phyloP scores from a whole-genome alignment of 2,888 invertebrate species.

The Drosophila recens region DNA sequence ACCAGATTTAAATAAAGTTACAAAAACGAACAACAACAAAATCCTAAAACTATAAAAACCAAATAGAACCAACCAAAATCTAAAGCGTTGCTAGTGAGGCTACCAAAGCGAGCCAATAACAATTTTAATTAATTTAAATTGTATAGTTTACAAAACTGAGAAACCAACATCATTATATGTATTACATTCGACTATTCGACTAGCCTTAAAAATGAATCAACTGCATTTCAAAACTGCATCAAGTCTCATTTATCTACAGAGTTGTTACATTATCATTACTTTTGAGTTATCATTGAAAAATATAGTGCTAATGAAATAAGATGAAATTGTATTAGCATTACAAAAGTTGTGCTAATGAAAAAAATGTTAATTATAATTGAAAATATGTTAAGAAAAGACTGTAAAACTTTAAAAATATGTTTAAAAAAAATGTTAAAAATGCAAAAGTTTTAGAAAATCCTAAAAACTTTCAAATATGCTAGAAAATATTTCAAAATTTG shows the following conservation, averaged over 20 bases:
- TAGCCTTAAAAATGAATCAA: constrained; percentile 37
- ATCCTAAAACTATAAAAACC: constrained; percentile 21
- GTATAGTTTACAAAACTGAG: constrained; percentile 45
- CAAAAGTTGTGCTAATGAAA: too few relatives aligned
- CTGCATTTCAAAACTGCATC: constrained; percentile 34
- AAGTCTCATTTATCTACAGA: neutral
- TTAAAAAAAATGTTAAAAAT: too few relatives aligned
- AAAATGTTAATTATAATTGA: too few relatives aligned
- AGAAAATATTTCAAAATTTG: too few relatives aligned
- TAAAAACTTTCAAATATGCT: too few relatives aligned
- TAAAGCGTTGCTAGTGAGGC: constrained; percentile 72
- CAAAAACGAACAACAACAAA: constrained; percentile 49
- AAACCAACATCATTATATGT: constrained; percentile 28
- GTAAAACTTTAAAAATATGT: too few relatives aligned
- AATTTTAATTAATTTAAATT: constrained; percentile 33
- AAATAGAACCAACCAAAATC: constrained; percentile 6
- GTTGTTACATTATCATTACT: too few relatives aligned
- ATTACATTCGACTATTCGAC: constrained; percentile 24
- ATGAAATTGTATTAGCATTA: too few relatives aligned
- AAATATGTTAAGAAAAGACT: too few relatives aligned
- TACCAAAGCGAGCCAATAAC: constrained; percentile 58
- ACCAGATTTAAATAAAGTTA: neutral
- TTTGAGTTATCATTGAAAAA: too few relatives aligned
- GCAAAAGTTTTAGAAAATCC: too few relatives aligned
- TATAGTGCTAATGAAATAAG: too few relatives aligned